phyloP scores from a whole-genome alignment of 2,888 invertebrate species.

The Ryuthela nishihirai region DNA sequence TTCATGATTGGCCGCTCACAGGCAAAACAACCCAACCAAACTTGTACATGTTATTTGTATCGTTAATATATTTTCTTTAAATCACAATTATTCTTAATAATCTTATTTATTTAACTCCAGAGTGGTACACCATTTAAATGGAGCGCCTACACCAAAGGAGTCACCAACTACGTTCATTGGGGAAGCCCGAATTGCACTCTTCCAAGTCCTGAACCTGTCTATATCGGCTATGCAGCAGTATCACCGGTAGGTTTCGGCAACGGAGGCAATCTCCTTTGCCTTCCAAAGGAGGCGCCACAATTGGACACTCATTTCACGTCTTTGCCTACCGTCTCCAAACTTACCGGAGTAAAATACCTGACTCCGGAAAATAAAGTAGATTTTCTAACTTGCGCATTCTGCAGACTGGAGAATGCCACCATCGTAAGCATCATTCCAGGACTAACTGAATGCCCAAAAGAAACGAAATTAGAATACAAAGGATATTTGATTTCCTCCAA shows the following conservation, averaged over 20 bases:
- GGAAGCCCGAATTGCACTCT: conserved; percentile 5
- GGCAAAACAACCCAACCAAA: no score
- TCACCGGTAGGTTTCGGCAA: conserved; percentile 7
- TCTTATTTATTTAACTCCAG: not conserved
- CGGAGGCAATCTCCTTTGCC: conserved; percentile 5
- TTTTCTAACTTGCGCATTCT: not conserved
- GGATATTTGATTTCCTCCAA: conserved; percentile 3
- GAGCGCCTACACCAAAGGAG: conserved; percentile 10
- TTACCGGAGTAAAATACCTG: conserved; percentile 5
- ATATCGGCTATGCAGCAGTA: conserved; percentile 1
- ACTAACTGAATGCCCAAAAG: not conserved
- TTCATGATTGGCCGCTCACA: no score
- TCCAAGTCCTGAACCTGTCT: conserved; percentile 3
- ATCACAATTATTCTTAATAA: not conserved
- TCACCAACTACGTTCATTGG: conserved; percentile 12
- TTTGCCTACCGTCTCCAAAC: not conserved
- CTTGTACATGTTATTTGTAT: no score
- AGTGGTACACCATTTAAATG: not conserved
- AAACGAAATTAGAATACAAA: conserved; percentile 7
- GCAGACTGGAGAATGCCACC: conserved; percentile 13
- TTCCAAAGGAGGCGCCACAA: not conserved
- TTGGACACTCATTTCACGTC: not conserved
- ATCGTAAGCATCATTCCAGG: conserved; percentile 1
- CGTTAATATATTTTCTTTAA: not conserved
- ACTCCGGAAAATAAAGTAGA: not conserved